Conservation (phyloP, 92 coral and sea anemone species). For the Isaurus tuberculatus region DNA sequence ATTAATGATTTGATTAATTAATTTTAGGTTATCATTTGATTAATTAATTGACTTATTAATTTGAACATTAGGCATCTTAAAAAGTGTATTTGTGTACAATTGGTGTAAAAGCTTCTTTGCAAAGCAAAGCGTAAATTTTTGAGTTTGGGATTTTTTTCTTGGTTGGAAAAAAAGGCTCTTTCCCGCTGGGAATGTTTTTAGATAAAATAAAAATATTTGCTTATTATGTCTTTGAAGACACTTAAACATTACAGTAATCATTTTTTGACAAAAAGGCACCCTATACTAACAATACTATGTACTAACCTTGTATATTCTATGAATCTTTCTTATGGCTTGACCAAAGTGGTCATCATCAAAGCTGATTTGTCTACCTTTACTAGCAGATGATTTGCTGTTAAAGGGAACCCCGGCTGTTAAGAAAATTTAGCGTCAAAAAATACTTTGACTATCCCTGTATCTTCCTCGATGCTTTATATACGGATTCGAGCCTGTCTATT, state of each 20-base stretch:
- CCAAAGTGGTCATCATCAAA: conserved; percentile 36
- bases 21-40: background rate
- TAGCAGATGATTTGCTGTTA: conserved; percentile 35
- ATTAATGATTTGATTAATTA: background rate
- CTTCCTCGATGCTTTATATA: no score
- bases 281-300: conserved; percentile 48
- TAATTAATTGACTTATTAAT: background rate
- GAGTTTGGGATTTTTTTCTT: conserved; percentile 19
- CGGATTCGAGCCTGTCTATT: no score
- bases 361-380: background rate
- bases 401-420: no score
- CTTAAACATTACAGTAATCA: conserved; percentile 15
- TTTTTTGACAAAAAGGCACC: conserved; percentile 7
- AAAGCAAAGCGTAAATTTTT: conserved; percentile 49
- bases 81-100: conserved; percentile 10
- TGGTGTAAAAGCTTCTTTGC: conserved; percentile 46
- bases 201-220: conserved; percentile 10
- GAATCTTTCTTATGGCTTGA: conserved; percentile 42
- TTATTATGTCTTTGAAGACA: conserved; percentile 33
- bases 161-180: conserved; percentile 28
- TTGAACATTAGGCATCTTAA: background rate
- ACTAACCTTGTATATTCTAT: conserved; percentile 51
- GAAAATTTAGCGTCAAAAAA: no score
- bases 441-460: no score
- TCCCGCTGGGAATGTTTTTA: conserved; percentile 45